phyloP scores from a whole-genome alignment of 2,888 invertebrate genomes.

The Pyrrhia umbra region DNA sequence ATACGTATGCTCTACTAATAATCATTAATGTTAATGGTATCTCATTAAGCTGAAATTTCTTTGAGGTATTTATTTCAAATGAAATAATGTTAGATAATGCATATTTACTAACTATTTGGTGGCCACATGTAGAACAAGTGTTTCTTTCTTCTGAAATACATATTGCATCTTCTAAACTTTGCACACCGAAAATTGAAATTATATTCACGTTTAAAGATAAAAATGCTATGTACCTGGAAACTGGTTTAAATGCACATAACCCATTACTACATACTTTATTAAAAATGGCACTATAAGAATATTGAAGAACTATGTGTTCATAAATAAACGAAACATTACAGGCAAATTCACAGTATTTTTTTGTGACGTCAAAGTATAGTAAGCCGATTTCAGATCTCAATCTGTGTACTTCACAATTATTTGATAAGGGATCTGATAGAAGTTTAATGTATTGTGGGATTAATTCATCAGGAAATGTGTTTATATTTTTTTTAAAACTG shows the following conservation, averaged over 20 bases:
- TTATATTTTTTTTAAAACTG: background rate
- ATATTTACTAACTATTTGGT: no score
- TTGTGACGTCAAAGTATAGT: background rate
- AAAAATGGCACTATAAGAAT: no score
- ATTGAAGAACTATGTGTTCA: no score
- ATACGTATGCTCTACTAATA: no score
- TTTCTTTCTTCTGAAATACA: background rate
- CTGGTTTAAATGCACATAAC: no score
- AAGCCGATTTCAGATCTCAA: background rate
- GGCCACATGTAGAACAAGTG: background rate
- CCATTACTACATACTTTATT: no score
- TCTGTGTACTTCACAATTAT: background rate
- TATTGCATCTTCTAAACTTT: background rate
- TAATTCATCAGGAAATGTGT: constrained; percentile 4
- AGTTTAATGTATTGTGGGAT: constrained; percentile 2
- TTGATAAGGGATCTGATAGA: background rate
- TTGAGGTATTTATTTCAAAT: no score
- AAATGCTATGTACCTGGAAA: no score
- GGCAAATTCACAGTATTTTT: background rate
- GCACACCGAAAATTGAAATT: background rate
- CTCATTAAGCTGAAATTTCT: no score
- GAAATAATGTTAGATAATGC: no score
- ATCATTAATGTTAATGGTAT: no score
- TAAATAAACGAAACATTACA: background rate
- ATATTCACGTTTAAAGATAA: background rate